Conservation (phyloP, 2,113 vertebrate species). For the Sisor rabdophorus region DNA sequence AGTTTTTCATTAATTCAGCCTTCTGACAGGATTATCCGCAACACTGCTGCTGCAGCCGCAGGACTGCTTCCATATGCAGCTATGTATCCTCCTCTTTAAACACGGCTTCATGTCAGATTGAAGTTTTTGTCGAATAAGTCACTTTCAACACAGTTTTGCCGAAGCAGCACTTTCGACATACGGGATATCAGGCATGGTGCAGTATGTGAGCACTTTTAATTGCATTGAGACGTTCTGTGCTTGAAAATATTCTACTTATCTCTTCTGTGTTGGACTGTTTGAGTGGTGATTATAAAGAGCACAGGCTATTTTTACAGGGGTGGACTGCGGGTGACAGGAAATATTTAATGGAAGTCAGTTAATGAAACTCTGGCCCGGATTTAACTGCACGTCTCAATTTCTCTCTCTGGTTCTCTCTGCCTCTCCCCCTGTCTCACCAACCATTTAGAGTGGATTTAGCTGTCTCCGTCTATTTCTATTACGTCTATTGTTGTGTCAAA, state of each 20-base stretch:
- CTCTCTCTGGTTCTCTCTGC: conserved; percentile 6
- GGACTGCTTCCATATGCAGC: conserved; percentile 19
- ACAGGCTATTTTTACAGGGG: conserved; percentile 41
- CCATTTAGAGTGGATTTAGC: conserved; percentile 15
- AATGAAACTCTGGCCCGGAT: conserved; percentile 38
- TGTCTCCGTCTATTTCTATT: neutral
- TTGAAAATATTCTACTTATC: conserved; percentile 45
- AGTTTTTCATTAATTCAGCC: conserved; percentile 9
- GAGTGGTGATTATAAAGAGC: conserved; percentile 39
- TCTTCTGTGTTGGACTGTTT: conserved; percentile 29
- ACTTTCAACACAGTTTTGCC: conserved; percentile 33
- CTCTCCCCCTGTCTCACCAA: neutral
- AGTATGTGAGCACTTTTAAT: conserved; percentile 41
- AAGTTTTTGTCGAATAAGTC: conserved; percentile 44
- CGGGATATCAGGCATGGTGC: conserved; percentile 29
- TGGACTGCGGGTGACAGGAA: conserved; percentile 35
- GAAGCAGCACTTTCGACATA: conserved; percentile 39
- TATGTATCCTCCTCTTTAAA: conserved; percentile 25
- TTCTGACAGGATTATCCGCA: conserved; percentile 14
- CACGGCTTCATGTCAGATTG: conserved; percentile 17
- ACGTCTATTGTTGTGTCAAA: neutral
- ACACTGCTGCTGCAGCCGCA: neutral
- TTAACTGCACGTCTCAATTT: conserved; percentile 11
- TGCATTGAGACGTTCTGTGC: conserved; percentile 28
- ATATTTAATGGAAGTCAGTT: conserved; percentile 41